Base-by-base conservation (phyloP, 2,888 invertebrate genomes). In the Tetranychus piercei region DNA sequence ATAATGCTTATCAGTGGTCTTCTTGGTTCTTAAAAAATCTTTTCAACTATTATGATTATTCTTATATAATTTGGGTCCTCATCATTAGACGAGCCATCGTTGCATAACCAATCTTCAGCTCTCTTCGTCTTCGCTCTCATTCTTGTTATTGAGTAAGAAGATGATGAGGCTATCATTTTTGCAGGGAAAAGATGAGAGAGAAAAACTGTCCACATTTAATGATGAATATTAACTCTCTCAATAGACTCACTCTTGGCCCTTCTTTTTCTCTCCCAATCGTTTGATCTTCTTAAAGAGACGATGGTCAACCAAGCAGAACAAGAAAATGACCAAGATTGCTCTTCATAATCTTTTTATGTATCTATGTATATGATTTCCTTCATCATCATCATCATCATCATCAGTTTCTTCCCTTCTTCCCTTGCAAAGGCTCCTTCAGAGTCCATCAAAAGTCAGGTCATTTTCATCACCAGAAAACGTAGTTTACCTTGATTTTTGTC, bases 1-100 rank as follows among this genome's bases (percentile, higher is more conserved):
- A 15, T 55, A 55, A 55, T 55, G 55, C 9, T 55, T 55, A 55
- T 55, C 55, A 55, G 9, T 55, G 55, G 55, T 55, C 55, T 15
- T 55, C 55, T 55, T 55, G 11, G 15, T 55, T 34, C 34, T 34
- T 34, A 34, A 34, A 34, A 34, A 34, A 34, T 34, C 34, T 34
- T 34, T 34, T 34, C 34, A 34, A 34, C 34, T 34, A 34, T 34
- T 34, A 55, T 55, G 55, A 55, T 55, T 55, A 55, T 69, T 69
- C 22, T 69, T 22, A 18, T 66, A 20, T 23, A 23, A 69, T 23
- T 69, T 69, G 20, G 69, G 69, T 69, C 22, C 20, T 23, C 69
- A 69, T 69, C 69, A 69, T 69, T 69, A 69, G 34, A 69, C 22
- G 20, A 23, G 20, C 20, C 69, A 69, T 20, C 69, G 69, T 69